Evolutionary conservation across 2,888 invertebrate species (phyloP), one percentile per base, ranked within the genome.

Genomic region (Scaptomyza cyrtandrae): DNA sequence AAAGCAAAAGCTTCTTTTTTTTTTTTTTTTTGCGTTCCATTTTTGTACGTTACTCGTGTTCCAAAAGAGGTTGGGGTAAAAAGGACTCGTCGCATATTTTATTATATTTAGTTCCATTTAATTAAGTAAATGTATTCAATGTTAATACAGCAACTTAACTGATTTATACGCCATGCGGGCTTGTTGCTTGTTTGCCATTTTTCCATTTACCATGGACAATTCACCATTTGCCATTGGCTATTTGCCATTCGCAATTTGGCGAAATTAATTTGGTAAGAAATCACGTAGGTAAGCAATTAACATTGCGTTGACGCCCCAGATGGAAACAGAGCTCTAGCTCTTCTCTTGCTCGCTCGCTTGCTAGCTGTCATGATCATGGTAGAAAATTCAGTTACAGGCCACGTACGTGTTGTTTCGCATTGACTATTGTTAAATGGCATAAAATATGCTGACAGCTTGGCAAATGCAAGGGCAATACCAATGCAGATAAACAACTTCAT

Each of bases 211-310:
- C 75, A 63, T 77, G 57, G 54, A 11, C 66, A 58, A 50, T 19
- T 1, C 45, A 10, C 66, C 58, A 50, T 49, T 68, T 39, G 35
- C 59, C 54, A 59, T 48, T 33, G 0, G 9, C 33, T 59, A 50
- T 50, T 68, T 45, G 33, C 59, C 55, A 55, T 48, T 76, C 55
- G 88, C 86, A 90, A 89, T 90, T 90, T 89, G 80, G 78, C 74
- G 82, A 89, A 90, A 89, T 89, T 90, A 90, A 90, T 90, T 90
- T 88, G 86, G 88, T 89, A 89, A 88, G 90, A 90, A 90, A 90
- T 90, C 90, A 90, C 90, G 90, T 90, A 90, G 89, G 88, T 89
- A 89, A 88, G 88, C 88, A 90, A 90, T 90, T 90, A 90, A 90
- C 86, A 81, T 76, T 76, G 88, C 76, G 78, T 70, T 79, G 72